Percentiles rank a stretch among this genome's conserved stretches.
phyloP scores from a whole-genome alignment of 2,888 invertebrate genomes.

The Parnassius glacialis region DNA sequence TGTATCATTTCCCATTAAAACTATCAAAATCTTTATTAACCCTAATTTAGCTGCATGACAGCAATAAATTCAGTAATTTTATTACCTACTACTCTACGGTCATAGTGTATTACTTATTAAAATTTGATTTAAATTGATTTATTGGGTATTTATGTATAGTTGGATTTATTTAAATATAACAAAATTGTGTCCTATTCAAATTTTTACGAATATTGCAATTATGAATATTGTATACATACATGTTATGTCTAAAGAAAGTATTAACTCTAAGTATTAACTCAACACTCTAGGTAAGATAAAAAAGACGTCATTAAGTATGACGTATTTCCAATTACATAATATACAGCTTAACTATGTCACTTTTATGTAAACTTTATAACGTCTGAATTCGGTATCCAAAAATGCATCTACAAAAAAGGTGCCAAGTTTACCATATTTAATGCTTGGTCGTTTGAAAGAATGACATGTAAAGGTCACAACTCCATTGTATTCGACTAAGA shows the following conservation, averaged over 20 bases:
- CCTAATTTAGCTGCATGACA: background rate
- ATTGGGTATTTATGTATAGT: background rate
- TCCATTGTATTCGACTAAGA: conserved; percentile 14
- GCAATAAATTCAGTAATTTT: background rate
- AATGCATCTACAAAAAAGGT: conserved; percentile 5
- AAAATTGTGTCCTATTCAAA: too few species aligned
- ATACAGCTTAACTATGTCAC: too few species aligned
- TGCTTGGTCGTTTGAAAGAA: conserved; percentile 17
- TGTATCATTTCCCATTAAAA: background rate
- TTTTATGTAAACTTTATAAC: background rate
- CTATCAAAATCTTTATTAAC: background rate
- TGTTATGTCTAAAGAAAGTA: too few species aligned
- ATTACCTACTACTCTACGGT: background rate
- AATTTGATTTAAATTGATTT: background rate
- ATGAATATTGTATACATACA: too few species aligned
- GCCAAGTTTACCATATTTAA: conserved; percentile 13
- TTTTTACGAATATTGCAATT: too few species aligned
- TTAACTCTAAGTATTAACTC: too few species aligned
- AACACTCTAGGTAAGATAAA: too few species aligned
- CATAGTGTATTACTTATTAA: background rate
- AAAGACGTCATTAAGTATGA: too few species aligned
- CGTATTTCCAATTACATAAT: too few species aligned
- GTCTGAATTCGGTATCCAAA: background rate
- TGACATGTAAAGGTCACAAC: conserved; percentile 18
- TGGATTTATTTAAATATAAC: too few species aligned